Evolutionary conservation across 2,113 vertebrate species (phyloP), one percentile per base, ranked within the genome.

Genomic region (Amphilophus citrinellus): DNA sequence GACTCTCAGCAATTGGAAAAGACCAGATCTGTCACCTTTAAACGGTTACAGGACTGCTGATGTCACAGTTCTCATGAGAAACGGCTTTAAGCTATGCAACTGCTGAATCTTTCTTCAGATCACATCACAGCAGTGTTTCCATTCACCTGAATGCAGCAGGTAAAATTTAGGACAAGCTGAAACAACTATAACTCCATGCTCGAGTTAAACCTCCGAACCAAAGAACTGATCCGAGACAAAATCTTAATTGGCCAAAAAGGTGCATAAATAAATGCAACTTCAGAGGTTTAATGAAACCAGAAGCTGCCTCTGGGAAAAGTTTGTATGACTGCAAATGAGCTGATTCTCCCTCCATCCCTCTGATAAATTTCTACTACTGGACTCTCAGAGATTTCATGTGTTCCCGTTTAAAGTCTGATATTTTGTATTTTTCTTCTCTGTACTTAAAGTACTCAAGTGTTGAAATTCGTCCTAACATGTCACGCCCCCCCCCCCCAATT

Each of bases 381-480:
- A 44, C 63, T 27, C 27, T 27, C 27, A 27, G 27, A 37, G n/a
- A 65, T 60, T 73, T 50, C 15, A 56, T 57, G 57, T 32, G 59
- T 75, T 83, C 56, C 32, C 13, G 3, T 50, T 82, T 11, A 27
- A 32, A 78, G 37, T 83, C 83, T 57, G 22, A 44, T 15, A 6
- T 80, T 57, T 57, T 73, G 27, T 73, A 73, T 44, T 42, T 60
- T n/a, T 53, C 30, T 0, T 63, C 35, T 47, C 27, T 82, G 42
- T 82, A 79, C 82, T 63, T 27, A 62, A 85, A 88, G 59, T 84
- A 87, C 59, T 88, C 83, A 78, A 42, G 15, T 56, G 24, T 13
- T 44, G 53, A 76, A 50, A 8, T 60, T 37, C 10, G 32, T 22
- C 9, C 84, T 27, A 57, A 37, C 18, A 27, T 27, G 24, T 83